Evolutionary conservation across 30 jellyfish, hydroid and myxozoan species (phyloP).

Genomic region (Hydractinia echinata): DNA sequence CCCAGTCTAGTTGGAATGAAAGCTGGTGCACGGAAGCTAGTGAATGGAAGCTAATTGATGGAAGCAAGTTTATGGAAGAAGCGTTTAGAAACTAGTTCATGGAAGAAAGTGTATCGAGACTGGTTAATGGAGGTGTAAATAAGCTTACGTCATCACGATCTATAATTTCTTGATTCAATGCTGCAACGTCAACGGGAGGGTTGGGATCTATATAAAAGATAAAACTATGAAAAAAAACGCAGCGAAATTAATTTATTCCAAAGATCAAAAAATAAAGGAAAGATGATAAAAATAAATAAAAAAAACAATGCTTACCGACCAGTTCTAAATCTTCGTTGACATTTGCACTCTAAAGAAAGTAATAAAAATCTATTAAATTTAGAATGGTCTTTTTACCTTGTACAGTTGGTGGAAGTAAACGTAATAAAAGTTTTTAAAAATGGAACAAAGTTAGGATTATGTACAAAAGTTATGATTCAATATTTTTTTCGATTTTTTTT

Average conservation of each 20-base stretch:
- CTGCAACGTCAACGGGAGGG: slow-evolving; percentile 58
- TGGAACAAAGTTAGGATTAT: too few species aligned
- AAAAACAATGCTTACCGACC: slow-evolving; percentile 36
- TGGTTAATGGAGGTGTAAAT: background rate
- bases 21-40: too few species aligned
- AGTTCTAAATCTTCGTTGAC: slow-evolving; percentile 47
- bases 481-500: too few species aligned
- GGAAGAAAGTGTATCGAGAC: background rate
- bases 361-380: background rate
- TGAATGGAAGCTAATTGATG: too few species aligned
- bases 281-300: slow-evolving; percentile 1
- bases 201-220: slow-evolving; percentile 54
- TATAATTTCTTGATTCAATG: slow-evolving; percentile 52
- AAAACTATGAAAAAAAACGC: background rate
- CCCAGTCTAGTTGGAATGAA: too few species aligned
- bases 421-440: too few species aligned
- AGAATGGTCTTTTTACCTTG: too few species aligned
- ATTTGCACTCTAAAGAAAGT: background rate
- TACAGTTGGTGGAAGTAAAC: too few species aligned
- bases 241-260: background rate
- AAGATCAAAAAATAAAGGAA: background rate
- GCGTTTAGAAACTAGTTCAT: background rate
- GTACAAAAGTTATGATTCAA: too few species aligned
- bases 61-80: background rate
- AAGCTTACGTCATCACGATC: slow-evolving; percentile 71